phyloP scores from a whole-genome alignment of 1,140 invertebrate species.

The Neelides sp. region DNA sequence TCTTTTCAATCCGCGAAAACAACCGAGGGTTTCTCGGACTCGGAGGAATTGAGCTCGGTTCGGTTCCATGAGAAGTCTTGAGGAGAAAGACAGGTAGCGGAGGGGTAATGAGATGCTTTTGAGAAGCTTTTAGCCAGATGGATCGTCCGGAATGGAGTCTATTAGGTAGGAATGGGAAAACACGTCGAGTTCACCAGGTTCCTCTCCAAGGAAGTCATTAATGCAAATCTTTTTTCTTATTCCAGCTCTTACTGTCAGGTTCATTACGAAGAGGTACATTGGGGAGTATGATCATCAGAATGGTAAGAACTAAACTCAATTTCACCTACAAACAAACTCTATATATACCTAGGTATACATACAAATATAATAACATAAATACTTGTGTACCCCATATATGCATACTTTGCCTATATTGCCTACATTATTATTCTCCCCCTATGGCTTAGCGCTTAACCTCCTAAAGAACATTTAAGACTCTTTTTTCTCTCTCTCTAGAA shows the following conservation, averaged over 20 bases:
- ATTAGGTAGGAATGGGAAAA: no score
- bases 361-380: background rate
- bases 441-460: conserved; percentile 3
- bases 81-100: no score
- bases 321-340: background rate
- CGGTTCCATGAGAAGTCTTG: no score
- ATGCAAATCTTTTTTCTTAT: conserved; percentile 19
- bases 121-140: no score
- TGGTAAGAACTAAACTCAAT: conserved; percentile 44
- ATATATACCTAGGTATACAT: background rate
- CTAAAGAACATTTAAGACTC: background rate
- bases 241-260: conserved; percentile 72
- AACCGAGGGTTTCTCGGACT: no score
- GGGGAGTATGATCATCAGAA: conserved; percentile 86
- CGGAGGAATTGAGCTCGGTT: no score
- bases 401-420: background rate
- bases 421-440: background rate
- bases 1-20: no score
- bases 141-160: no score
- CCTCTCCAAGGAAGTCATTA: conserved; percentile 15
- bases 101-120: no score
- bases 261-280: conserved; percentile 76
- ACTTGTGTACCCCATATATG: background rate
- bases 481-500: conserved; percentile 45
- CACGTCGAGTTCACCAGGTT: no score